These are phyloP conservation scores for Scytalopus superciliaris DNA, from an alignment of 2,113 vertebrate species.

Conservation along the genomic window DNA sequence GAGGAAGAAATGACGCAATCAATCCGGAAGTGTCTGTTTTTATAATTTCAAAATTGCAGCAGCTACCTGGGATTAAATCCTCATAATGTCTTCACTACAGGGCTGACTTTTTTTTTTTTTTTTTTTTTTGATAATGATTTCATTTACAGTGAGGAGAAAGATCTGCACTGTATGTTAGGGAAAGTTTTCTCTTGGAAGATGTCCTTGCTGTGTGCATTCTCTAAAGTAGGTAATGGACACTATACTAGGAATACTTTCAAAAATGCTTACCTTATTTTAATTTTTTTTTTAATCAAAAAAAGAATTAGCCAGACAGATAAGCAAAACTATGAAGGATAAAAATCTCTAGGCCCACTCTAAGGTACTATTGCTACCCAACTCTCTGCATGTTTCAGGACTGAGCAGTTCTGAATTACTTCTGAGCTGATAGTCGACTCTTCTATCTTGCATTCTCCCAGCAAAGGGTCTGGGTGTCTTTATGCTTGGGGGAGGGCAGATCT, in stretches of 20 bases:
- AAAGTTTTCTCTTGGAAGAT: background rate
- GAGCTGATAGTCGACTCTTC: background rate
- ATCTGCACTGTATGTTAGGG: background rate
- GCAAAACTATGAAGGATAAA: background rate
- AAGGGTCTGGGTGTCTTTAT: background rate
- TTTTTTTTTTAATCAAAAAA: background rate
- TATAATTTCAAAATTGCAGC: background rate
- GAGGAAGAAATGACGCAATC: background rate
- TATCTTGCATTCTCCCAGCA: background rate
- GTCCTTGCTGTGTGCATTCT: background rate
- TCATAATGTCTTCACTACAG: background rate
- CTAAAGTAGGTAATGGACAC: background rate
- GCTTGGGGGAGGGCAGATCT: background rate
- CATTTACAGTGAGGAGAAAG: background rate
- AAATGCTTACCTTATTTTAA: background rate
- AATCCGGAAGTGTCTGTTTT: background rate
- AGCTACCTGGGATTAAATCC: background rate
- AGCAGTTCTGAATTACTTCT: background rate
- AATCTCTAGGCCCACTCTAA: background rate
- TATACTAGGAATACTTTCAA: background rate
- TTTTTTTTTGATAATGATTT: background rate
- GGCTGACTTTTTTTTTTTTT: background rate
- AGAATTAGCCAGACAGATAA: background rate
- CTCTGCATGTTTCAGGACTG: accelerated
- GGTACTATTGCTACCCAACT: background rate